A percentile compares a stretch with the other conserved stretches of the same genome.
phyloP scores from a whole-genome alignment of 2,113 vertebrate species.

The Rhea pennata region DNA sequence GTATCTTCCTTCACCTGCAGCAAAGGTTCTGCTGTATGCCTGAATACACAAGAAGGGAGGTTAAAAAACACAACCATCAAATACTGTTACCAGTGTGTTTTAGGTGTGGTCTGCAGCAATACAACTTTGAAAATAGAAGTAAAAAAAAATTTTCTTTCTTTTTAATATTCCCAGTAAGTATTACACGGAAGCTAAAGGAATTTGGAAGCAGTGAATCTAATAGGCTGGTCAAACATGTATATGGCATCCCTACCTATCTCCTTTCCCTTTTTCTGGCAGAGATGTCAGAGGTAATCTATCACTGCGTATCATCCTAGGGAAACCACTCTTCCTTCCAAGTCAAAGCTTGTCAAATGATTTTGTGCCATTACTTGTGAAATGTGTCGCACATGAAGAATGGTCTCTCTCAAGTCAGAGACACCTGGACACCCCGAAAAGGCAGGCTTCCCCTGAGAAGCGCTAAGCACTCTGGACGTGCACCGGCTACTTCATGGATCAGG shows the following conservation, averaged over 20 bases:
- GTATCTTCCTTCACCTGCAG: background rate
- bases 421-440: background rate
- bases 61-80: background rate
- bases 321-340: background rate
- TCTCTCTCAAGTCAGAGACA: background rate
- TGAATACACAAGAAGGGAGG: background rate
- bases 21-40: background rate
- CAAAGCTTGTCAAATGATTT: background rate
- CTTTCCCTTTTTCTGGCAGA: background rate
- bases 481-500: background rate
- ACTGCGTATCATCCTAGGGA: background rate
- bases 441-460: background rate
- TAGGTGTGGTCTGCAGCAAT: background rate
- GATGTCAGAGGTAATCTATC: background rate
- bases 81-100: background rate
- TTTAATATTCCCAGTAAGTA: background rate
- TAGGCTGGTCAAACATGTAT: fast-evolving
- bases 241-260: background rate
- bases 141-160: background rate
- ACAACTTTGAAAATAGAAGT: background rate
- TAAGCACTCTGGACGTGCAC: background rate
- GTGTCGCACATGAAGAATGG: background rate
- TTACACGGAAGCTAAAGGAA: background rate
- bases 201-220: background rate
- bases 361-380: background rate